A percentile compares a stretch with the other conserved stretches of the same genome.
Conservation (phyloP, 2,888 invertebrate species). For the Phengaris alcon region DNA sequence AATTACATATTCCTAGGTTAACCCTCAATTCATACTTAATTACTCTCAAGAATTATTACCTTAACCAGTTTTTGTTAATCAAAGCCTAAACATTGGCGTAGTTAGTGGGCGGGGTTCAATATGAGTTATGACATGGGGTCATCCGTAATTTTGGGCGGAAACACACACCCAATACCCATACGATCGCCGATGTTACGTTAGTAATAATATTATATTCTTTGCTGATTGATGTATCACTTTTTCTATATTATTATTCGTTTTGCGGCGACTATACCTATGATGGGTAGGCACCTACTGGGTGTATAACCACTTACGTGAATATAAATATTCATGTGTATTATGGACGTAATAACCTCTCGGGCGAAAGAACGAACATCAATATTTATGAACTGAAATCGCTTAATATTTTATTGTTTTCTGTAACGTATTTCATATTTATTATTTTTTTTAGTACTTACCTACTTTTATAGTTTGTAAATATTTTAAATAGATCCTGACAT, state of each 20-base stretch:
- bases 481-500: no score
- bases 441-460: background rate
- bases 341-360: background rate
- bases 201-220: no score
- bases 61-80: constrained; percentile 4
- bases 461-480: no score
- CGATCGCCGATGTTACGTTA: background rate
- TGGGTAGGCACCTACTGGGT: background rate
- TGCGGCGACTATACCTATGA: background rate
- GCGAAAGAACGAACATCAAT: background rate
- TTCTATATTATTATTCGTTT: no score
- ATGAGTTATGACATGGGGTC: constrained; percentile 1
- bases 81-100: background rate
- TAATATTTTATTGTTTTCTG: constrained; percentile 5
- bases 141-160: background rate
- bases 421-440: background rate
- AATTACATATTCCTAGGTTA: background rate
- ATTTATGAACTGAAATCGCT: background rate
- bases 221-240: no score
- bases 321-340: constrained; percentile 2
- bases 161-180: background rate
- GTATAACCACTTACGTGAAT: background rate
- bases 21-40: background rate
- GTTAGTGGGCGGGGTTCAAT: background rate
- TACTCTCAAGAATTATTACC: background rate